A percentile compares a stretch with the other conserved stretches of the same genome.
Evolutionary conservation across 2,888 invertebrate genomes (phyloP).

Genomic region (Euplagia quadripunctaria): DNA sequence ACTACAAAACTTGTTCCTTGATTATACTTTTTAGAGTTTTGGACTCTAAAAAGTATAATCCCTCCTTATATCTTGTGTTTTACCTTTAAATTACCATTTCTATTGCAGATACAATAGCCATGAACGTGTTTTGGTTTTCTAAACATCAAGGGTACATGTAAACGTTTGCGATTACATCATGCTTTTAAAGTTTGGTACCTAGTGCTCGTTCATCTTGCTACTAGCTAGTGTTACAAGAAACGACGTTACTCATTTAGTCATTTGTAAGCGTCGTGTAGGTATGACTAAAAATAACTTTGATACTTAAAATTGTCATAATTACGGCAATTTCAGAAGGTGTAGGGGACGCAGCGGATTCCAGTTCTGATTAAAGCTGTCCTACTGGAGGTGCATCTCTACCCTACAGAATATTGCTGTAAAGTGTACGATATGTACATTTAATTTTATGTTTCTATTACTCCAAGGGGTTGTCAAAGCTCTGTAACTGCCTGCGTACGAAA

Average conservation of each 20-base stretch:
- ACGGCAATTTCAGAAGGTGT: not conserved
- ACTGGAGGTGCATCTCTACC: not conserved
- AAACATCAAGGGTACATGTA: constrained; percentile 34
- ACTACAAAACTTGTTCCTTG: not conserved
- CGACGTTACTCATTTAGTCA: no score
- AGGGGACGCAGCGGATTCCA: not conserved
- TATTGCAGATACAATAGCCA: constrained; percentile 39
- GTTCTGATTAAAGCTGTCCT: not conserved
- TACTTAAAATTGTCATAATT: not conserved
- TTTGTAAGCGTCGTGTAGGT: no score
- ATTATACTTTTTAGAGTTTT: not conserved
- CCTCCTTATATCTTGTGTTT: constrained; percentile 14
- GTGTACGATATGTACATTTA: not conserved
- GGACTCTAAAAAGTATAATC: no score
- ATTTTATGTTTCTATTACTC: not conserved
- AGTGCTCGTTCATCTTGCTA: not conserved
- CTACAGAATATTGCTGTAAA: not conserved
- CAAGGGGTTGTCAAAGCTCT: not conserved
- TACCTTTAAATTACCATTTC: constrained; percentile 48
- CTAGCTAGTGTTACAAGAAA: not conserved
- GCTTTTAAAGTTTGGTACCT: constrained; percentile 9
- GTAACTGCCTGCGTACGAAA: not conserved
- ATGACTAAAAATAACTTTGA: no score
- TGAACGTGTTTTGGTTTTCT: constrained; percentile 44
- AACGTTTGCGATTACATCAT: constrained; percentile 38